These are phyloP conservation scores for Steatocranus sp. DNA, from an alignment of 2,797 vertebrate species.

Conservation along the genomic window DNA sequence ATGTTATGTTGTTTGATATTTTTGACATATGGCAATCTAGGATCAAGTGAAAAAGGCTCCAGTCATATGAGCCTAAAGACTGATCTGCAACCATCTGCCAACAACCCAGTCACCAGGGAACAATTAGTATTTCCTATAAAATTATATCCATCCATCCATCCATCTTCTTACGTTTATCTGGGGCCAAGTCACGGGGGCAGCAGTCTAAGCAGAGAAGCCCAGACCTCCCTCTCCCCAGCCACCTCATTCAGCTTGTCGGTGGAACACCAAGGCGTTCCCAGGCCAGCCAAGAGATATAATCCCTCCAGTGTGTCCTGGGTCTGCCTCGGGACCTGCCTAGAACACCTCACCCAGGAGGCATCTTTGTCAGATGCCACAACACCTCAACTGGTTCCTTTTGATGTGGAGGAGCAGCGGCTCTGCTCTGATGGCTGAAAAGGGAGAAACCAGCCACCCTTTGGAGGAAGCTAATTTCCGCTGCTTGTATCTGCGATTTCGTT, in stretches of 20 bases:
- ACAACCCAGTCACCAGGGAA: background rate
- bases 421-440: background rate
- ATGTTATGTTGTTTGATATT: background rate
- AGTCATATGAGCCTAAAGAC: background rate
- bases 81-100: background rate
- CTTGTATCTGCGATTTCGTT: background rate
- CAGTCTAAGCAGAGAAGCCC: background rate
- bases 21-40: background rate
- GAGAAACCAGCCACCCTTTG: background rate
- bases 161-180: background rate
- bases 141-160: background rate
- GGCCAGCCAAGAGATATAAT: background rate
- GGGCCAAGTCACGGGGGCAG: background rate
- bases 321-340: background rate
- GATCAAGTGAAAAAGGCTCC: background rate
- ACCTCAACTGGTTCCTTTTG: background rate
- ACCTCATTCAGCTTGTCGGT: background rate
- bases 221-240: background rate
- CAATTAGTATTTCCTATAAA: background rate
- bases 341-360: background rate
- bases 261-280: background rate
- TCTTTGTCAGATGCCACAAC: background rate
- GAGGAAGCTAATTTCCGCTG: background rate
- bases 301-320: background rate
- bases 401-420: background rate